Base-by-base conservation (phyloP, 2,888 invertebrate species). In the Smittia aterrima region DNA sequence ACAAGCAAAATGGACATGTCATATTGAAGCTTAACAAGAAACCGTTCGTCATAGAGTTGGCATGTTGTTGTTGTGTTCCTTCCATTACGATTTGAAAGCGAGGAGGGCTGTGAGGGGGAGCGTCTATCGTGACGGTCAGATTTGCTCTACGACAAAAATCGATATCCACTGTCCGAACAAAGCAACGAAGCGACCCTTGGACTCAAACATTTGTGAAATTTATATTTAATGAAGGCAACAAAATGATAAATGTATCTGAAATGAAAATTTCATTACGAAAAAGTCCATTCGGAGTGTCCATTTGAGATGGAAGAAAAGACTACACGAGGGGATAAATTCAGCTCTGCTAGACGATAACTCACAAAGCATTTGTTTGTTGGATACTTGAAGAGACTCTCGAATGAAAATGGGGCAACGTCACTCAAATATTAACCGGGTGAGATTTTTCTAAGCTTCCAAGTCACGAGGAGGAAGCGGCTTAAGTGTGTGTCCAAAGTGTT, bases 201-300 rank as follows among this genome's bases (percentile, higher is more conserved):
- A 64, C 27, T 64, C 58, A 27, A 64, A 64, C 64, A 64, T 67
- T 40, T 67, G 67, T 54, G 20, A 72, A 72, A 72, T 72, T 40
- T 62, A 72, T 72, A 54, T 72, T 72, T 72, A 32, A 72, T 72
- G 72, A 72, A 72, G 62, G 71, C 72, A 62, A 40, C 72, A 72
- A 72, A 72, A 72, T 72, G 72, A 62, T 72, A 72, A 72, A 72
- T 72, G 72, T 72, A 40, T 72, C 54, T 18, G 40, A 38, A 72
- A 72, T 72, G 72, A 72, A 72, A 72, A 72, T 72, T 72, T 72
- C 72, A 72, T 72, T 72, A 72, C 22, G 58, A 54, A 72, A 71
- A 53, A 53, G 18, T 47, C 16, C 16, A 20, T 22, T 58, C 6
- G 38, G 40, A 20, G 25, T 70, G 62, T 72, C 72, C 40, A 62